Base-by-base conservation (phyloP, 2,113 vertebrate genomes). In the Collichthys lucidus region DNA sequence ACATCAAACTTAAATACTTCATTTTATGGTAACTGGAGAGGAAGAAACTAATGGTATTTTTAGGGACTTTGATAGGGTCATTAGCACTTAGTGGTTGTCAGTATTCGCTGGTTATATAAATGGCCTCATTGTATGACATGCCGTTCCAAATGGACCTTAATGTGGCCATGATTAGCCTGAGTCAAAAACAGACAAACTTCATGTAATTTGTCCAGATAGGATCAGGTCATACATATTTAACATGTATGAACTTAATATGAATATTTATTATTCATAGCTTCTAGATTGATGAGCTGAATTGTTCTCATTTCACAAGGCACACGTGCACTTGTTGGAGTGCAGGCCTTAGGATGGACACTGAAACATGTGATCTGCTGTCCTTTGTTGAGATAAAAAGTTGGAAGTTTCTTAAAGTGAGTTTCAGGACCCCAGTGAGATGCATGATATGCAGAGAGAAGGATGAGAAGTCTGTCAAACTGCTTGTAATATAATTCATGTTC, bases 211-310 rank as follows among this genome's bases (percentile, higher is more conserved):
- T 93, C 88, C 80, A 83, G 84, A 90, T 75, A 84, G 71, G 80
- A 88, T 84, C 75, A 90, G 88, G 79, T 92, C 80, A 59, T 93
- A 49, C 87, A 93, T 91, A 80, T 91, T 92, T 92, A 84, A 92
- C 77, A 82, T 19, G n/a, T 56, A 55, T 56, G 52, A 70, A 42
- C 31, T 70, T 26, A 26, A 26, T 26, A 2, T 26, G 26, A 31
- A 70, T 12, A 70, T 55, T 70, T 70, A 70, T 70, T 56, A 70
- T 56, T 91, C 77, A 60, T 81, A 81, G 61, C 50, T 60, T 57
- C 40, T 40, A 76, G 86, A 90, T 56, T 75, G 72, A 90, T 91
- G 82, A 79, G 71, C 65, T 72, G 69, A 62, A 78, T 71, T 82
- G 47, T 47, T 74, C 20, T 80, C 64, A 67, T 50, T 57, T 55